Percentiles rank a stretch among this genome's conserved stretches.
Conservation (phyloP, 2,888 invertebrate genomes). For the Augiades crinisus region DNA sequence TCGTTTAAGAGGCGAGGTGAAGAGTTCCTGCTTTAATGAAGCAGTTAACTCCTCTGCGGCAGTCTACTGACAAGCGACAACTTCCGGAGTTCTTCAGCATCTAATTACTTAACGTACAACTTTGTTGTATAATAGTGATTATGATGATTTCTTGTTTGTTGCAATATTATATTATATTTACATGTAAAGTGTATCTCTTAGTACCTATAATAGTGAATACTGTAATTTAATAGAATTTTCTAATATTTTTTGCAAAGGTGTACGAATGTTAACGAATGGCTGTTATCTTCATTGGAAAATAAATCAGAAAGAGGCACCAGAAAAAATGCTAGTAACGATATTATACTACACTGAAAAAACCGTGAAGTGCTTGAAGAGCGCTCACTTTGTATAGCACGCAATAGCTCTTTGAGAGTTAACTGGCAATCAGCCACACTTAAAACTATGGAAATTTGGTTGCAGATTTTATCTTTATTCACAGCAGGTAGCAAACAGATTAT, state of each 20-base stretch:
- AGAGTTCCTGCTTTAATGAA: conserved; percentile 68
- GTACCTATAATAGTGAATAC: no score
- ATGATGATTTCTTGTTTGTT: no score
- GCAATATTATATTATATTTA: no score
- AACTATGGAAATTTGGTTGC: no score
- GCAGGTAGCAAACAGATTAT: no score
- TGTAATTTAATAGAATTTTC: no score
- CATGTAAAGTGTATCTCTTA: no score
- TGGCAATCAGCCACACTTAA: conserved; percentile 50
- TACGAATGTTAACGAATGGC: neutral
- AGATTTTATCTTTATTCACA: no score
- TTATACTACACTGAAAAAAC: conserved; percentile 15
- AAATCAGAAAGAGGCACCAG: neutral
- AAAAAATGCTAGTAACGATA: conserved; percentile 13
- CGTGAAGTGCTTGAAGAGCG: conserved; percentile 38
- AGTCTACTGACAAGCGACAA: neutral
- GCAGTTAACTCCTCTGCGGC: conserved; percentile 63
- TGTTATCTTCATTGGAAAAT: neutral
- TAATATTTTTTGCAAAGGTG: neutral
- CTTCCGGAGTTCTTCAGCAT: neutral
- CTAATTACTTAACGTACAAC: neutral
- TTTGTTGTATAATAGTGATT: neutral
- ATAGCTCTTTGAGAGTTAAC: conserved; percentile 60
- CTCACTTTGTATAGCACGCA: conserved; percentile 71
- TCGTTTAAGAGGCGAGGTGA: conserved; percentile 40